Percentiles rank a stretch among this genome's conserved stretches.
These are phyloP conservation scores for Cecropterus lyciades DNA, from an alignment of 1,140 invertebrate species.

Conservation along the genomic window DNA sequence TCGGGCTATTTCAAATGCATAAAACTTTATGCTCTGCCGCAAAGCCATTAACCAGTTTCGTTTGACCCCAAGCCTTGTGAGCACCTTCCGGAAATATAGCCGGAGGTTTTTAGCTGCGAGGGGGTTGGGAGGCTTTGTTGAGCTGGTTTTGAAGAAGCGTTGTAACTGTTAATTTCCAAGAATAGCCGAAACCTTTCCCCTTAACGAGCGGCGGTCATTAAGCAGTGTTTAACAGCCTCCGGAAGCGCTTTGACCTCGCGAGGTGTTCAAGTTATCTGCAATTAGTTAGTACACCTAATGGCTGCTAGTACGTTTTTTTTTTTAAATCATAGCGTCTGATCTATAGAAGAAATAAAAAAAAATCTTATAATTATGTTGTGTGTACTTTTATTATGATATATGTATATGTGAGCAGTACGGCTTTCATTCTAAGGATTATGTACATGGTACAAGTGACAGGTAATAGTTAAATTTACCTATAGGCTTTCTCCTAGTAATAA, in stretches of 20 bases:
- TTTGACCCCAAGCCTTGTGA: constrained; percentile 29
- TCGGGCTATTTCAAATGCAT: constrained; percentile 63
- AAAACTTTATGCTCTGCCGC: constrained; percentile 57
- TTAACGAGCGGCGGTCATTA: constrained; percentile 71
- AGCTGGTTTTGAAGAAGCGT: constrained; percentile 38
- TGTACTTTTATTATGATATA: too few species aligned
- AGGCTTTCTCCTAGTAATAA: too few species aligned
- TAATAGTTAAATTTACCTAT: too few species aligned
- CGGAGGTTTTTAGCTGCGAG: neutral
- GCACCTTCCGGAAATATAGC: neutral
- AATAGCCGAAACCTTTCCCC: constrained; percentile 72
- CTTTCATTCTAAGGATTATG: too few species aligned
- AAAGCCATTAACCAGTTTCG: constrained; percentile 37
- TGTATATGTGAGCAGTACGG: too few species aligned
- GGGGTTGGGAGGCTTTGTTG: constrained; percentile 37
- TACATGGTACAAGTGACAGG: too few species aligned
- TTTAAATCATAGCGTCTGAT: too few species aligned
- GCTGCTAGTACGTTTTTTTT: neutral
- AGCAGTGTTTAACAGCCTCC: constrained; percentile 62
- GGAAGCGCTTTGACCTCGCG: constrained; percentile 44
- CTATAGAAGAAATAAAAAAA: too few species aligned
- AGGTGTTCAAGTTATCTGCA: constrained; percentile 47
- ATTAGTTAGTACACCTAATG: constrained; percentile 41
- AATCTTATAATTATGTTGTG: too few species aligned
- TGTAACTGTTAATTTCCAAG: constrained; percentile 72